Percentiles rank a stretch among this genome's conserved stretches.
These are phyloP conservation scores for Isotomurus palustris DNA, from an alignment of 2,888 invertebrate species.

Conservation along the genomic window DNA sequence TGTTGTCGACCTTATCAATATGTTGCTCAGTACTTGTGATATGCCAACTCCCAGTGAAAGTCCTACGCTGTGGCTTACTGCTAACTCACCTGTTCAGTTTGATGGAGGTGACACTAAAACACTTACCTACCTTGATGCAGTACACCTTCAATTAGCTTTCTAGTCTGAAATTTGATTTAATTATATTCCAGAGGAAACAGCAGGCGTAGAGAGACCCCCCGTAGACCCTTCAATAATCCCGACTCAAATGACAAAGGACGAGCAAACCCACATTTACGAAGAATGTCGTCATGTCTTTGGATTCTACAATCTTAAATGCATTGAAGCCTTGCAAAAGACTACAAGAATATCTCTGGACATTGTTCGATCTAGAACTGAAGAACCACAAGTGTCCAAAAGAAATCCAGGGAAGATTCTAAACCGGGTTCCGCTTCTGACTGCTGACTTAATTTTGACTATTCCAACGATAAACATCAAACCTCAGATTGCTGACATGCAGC, in stretches of 20 bases:
- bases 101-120: slow-evolving; percentile 1
- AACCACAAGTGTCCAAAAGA: slow-evolving; percentile 40
- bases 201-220: slow-evolving; percentile 12
- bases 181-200: neutral
- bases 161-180: no score
- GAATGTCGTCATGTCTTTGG: slow-evolving; percentile 78
- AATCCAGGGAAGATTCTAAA: slow-evolving; percentile 34
- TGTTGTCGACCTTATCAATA: slow-evolving; percentile 70
- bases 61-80: slow-evolving; percentile 16
- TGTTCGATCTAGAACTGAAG: slow-evolving; percentile 58
- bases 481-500: slow-evolving; percentile 50
- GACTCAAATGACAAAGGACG: slow-evolving; percentile 48
- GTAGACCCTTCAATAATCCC: slow-evolving; percentile 18
- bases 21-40: slow-evolving; percentile 64
- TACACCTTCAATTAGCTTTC: no score
- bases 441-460: slow-evolving; percentile 49
- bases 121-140: no score
- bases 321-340: slow-evolving; percentile 68
- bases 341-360: slow-evolving; percentile 69
- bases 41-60: slow-evolving; percentile 56
- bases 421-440: slow-evolving; percentile 38
- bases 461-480: slow-evolving; percentile 50
- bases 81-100: slow-evolving; percentile 7
- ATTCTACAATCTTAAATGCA: slow-evolving; percentile 69
- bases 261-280: slow-evolving; percentile 59